Percentiles rank a stretch among this genome's conserved stretches.
Conservation (phyloP, 2,888 invertebrate genomes). For the Parnassius smintheus region DNA sequence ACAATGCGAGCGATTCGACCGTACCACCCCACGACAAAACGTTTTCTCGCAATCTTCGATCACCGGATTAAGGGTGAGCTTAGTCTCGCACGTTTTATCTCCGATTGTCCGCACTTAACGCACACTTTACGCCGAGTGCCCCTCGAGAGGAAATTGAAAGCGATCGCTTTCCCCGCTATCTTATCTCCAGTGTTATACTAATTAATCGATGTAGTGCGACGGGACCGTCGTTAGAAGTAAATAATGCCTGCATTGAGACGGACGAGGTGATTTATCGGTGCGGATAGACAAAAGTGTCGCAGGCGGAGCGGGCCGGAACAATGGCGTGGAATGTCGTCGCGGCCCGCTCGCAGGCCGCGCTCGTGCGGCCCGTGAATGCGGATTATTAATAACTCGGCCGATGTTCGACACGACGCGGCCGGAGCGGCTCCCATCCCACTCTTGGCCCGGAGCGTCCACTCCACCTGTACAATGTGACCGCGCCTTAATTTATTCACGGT, state of each 20-base stretch:
- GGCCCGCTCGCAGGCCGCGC: constrained; percentile 62
- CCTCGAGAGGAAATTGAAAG: constrained; percentile 80
- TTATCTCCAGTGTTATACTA: constrained; percentile 79
- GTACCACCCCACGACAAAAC: constrained; percentile 79
- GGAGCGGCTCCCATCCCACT: constrained; percentile 58
- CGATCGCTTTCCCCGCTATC: constrained; percentile 79
- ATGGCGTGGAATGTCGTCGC: constrained; percentile 77
- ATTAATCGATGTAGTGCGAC: constrained; percentile 76
- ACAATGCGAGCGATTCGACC: constrained; percentile 69
- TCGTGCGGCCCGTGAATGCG: constrained; percentile 76
- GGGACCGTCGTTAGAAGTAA: constrained; percentile 72
- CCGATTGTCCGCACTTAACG: constrained; percentile 81
- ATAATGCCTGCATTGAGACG: constrained; percentile 70
- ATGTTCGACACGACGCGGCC: constrained; percentile 41
- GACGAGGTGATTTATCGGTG: constrained; percentile 75
- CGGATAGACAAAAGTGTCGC: constrained; percentile 80
- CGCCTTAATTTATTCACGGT: constrained; percentile 59
- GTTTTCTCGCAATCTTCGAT: constrained; percentile 81
- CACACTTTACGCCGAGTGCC: constrained; percentile 79
- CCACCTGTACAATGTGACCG: constrained; percentile 66
- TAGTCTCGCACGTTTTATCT: constrained; percentile 81
- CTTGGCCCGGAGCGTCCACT: constrained; percentile 59
- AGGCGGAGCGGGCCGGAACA: constrained; percentile 72
- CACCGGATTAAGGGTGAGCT: constrained; percentile 79
- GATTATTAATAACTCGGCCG: constrained; percentile 78